Percentiles rank a stretch among this genome's conserved stretches.
Evolutionary conservation across 2,113 vertebrate genomes (phyloP).

Genomic region (Nothoprocta pentlandii): DNA sequence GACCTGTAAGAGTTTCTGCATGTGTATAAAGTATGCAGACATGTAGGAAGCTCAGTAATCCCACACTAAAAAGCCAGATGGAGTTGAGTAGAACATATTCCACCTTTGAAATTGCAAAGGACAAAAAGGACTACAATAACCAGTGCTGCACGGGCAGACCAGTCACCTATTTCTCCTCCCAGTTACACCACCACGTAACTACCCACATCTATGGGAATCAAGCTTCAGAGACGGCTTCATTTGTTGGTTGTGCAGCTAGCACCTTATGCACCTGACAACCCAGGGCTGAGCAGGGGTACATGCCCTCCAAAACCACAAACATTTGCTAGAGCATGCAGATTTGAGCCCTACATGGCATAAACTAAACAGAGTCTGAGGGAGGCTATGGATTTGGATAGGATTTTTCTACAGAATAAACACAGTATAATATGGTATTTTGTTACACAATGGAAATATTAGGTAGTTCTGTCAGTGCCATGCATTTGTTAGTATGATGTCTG

Average conservation of each 20-base stretch:
- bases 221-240: not conserved
- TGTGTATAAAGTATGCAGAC: constrained; percentile 7
- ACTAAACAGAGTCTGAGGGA: not conserved
- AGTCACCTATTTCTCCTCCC: not conserved
- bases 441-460: not conserved
- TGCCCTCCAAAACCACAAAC: not conserved
- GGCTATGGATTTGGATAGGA: not conserved
- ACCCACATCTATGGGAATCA: not conserved
- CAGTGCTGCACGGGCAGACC: not conserved
- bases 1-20: constrained; percentile 5
- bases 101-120: not conserved
- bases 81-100: not conserved
- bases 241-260: not conserved
- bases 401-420: not conserved
- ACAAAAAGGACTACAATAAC: not conserved
- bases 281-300: not conserved
- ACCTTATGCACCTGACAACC: not conserved
- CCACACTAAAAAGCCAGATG: not conserved
- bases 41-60: constrained; percentile 8
- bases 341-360: not conserved
- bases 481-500: not conserved
- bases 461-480: not conserved
- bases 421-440: not conserved
- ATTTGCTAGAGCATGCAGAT: not conserved
- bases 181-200: not conserved